Percentiles rank a stretch among this genome's conserved stretches.
Evolutionary conservation across 2,113 vertebrate species (phyloP).

Genomic region (Labrus mixtus): DNA sequence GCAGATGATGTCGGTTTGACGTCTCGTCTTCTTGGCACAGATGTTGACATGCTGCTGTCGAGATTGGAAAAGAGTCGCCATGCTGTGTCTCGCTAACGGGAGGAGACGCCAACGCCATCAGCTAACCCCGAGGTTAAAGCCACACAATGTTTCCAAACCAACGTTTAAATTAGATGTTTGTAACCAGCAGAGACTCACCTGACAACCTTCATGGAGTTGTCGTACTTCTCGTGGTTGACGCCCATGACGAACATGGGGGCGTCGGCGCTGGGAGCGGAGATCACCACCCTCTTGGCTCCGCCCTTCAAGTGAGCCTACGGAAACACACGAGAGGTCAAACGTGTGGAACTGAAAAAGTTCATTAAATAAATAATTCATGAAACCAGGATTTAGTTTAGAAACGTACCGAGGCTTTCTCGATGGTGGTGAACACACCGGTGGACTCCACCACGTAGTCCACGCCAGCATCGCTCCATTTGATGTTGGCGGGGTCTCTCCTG

Average conservation of each 20-base stretch:
- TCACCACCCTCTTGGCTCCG: conserved; percentile 93
- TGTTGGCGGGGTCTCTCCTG: conserved; percentile 92
- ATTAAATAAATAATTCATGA: too few relatives aligned
- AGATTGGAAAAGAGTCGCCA: neutral
- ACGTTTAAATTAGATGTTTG: too few relatives aligned
- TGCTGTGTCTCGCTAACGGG: neutral
- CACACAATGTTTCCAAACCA: too few relatives aligned
- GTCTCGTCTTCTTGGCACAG: neutral
- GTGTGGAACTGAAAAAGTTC: neutral
- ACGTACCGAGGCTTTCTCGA: conserved; percentile 91
- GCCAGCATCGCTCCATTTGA: conserved; percentile 91
- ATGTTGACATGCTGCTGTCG: conserved; percentile 2
- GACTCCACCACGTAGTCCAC: conserved; percentile 93
- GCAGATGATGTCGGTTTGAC: conserved; percentile 8
- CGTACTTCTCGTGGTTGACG: conserved; percentile 94
- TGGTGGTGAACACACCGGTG: conserved; percentile 94
- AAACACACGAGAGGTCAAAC: neutral
- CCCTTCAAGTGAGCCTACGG: conserved; percentile 91
- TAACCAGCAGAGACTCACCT: conserved; percentile 81
- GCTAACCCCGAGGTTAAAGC: neutral
- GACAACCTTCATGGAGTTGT: conserved; percentile 91
- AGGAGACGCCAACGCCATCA: neutral
- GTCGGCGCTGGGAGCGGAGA: conserved; percentile 94
- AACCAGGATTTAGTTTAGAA: neutral
- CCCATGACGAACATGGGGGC: conserved; percentile 98